phyloP scores from a whole-genome alignment of 2,888 invertebrate species.

The Drosophila picticornis region DNA sequence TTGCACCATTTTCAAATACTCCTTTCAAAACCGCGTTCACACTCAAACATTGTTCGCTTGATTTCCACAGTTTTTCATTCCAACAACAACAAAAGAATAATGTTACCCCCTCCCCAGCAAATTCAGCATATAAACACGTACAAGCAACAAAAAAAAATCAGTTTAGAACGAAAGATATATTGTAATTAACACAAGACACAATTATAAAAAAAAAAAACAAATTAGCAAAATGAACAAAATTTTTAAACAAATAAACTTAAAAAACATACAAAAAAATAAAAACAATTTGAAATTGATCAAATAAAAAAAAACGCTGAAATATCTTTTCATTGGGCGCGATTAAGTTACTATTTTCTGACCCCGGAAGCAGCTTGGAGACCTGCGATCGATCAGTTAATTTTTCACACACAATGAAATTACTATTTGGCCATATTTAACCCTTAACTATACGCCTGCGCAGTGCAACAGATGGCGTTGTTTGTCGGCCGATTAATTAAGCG shows the following conservation, averaged over 20 bases:
- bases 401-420: slow-evolving; percentile 9
- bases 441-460: slow-evolving; percentile 48
- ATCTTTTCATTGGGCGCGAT: slow-evolving; percentile 17
- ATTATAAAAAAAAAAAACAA: slow-evolving; percentile 72
- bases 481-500: slow-evolving; percentile 55
- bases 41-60: slow-evolving; percentile 34
- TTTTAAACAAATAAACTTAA: slow-evolving; percentile 80
- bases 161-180: slow-evolving; percentile 78
- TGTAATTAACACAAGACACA: slow-evolving; percentile 75
- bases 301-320: slow-evolving; percentile 31
- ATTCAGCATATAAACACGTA: slow-evolving; percentile 63
- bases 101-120: slow-evolving; percentile 37
- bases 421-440: slow-evolving; percentile 27
- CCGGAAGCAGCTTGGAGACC: slow-evolving; percentile 3
- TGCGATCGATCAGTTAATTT: slow-evolving; percentile 25
- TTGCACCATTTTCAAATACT: slow-evolving; percentile 43
- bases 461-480: slow-evolving; percentile 19
- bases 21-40: slow-evolving; percentile 23
- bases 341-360: not conserved
- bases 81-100: slow-evolving; percentile 13
- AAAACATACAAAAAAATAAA: slow-evolving; percentile 51
- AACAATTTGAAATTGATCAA: slow-evolving; percentile 73
- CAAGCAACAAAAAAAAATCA: slow-evolving; percentile 47
- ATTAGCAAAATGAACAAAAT: slow-evolving; percentile 80
- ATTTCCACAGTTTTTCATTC: slow-evolving; percentile 47